Percentiles rank a stretch among this genome's conserved stretches.
These are phyloP conservation scores for Phaethornis superciliosus DNA, from an alignment of 2,113 vertebrate genomes.

Conservation along the genomic window DNA sequence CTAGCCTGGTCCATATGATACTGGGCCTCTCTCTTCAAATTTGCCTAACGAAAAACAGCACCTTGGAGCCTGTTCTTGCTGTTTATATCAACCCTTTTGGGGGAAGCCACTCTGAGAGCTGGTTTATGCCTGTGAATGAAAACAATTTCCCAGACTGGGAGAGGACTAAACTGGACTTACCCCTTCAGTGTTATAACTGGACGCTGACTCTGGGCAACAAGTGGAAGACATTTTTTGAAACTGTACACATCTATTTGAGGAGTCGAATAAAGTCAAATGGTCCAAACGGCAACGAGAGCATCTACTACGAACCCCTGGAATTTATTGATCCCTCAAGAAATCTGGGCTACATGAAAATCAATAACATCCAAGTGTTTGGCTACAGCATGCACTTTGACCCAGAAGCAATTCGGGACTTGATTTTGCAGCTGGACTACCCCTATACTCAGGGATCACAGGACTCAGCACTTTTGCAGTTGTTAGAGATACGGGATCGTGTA, in stretches of 20 bases:
- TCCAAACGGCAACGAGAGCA: conserved; percentile 84
- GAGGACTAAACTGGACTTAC: conserved; percentile 90
- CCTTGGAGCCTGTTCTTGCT: conserved; percentile 91
- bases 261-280: conserved; percentile 89
- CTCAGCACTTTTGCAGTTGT: conserved; percentile 91
- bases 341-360: conserved; percentile 98
- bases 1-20: conserved; percentile 96
- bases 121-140: conserved; percentile 93
- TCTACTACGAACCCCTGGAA: conserved; percentile 93
- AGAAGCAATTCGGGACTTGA: conserved; percentile 94
- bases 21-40: conserved; percentile 94
- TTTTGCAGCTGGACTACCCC: conserved; percentile 95
- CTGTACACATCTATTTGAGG: conserved; percentile 94
- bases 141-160: conserved; percentile 94
- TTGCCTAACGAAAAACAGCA: conserved; percentile 97
- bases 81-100: conserved; percentile 97
- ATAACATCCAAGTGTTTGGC: conserved; percentile 96
- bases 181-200: conserved; percentile 96
- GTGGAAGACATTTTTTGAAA: conserved; percentile 99
- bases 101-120: conserved; percentile 97
- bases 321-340: conserved; percentile 89
- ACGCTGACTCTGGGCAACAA: conserved; percentile 94
- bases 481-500: conserved; percentile 94
- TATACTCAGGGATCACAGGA: conserved; percentile 98
- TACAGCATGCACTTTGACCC: conserved; percentile 99